Evolutionary conservation across 1,140 invertebrate species (phyloP), one percentile per base, ranked within the genome.

Genomic region (Artemia franciscana): DNA sequence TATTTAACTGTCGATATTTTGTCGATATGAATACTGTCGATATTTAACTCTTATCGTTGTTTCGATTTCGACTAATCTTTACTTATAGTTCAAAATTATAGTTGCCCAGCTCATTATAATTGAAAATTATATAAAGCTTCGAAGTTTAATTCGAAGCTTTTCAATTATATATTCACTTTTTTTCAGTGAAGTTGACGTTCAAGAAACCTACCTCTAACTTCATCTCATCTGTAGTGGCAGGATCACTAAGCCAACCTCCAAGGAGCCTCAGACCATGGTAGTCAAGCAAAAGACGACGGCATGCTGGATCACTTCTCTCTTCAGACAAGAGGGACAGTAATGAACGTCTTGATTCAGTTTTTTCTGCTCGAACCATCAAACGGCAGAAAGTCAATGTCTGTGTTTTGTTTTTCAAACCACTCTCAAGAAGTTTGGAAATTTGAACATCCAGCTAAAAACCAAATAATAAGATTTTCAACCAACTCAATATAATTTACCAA

Each of bases 181-280:
- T n/a, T n/a, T n/a, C n/a, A n/a, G n/a, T n/a, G n/a, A n/a, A n/a
- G n/a, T n/a, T n/a, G n/a, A n/a, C n/a, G n/a, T n/a, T n/a, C n/a
- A n/a, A n/a, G n/a, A n/a, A n/a, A n/a, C n/a, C n/a, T 5, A 66
- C 63, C 5, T 59, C 5, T 63, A 67, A 57, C 65, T 68, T 62
- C 23, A 56, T 24, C 28, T 67, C 63, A 9, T 64, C 63, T 12
- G 51, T 18, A 64, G 67, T 62, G 51, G 65, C 68, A 7, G 81
- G 77, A 69, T 86, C 83, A 67, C 82, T 80, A 80, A 94, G 93
- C 82, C 92, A 96, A 56, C 86, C 88, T 77, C 90, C 90, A 51
- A 97, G 77, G 24, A 96, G 73, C 7, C 85, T 77, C 26, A 97
- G 75, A 0, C 91, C 92, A 70, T 95, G 89, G 75, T 96, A 96